Conservation (phyloP, 2,113 vertebrate genomes). For the Tragelaphus imberbis region DNA sequence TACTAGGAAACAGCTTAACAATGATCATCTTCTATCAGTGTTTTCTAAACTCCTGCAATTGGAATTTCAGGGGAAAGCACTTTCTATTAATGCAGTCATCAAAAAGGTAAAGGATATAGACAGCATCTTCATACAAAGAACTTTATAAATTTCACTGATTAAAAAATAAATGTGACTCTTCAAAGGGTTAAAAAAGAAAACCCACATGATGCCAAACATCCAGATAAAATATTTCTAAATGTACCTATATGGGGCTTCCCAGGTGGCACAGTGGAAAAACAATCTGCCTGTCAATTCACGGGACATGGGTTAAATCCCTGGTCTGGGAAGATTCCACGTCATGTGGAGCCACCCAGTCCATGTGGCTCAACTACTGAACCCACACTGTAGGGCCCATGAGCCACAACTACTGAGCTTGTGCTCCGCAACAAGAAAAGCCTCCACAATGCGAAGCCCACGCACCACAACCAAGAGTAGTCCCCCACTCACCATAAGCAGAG, state of each 20-base stretch:
- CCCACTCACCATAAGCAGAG: not conserved
- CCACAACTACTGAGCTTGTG: not conserved
- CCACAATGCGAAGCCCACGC: not conserved
- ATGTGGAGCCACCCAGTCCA: not conserved
- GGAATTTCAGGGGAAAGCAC: slow-evolving; percentile 25
- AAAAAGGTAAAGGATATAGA: not conserved
- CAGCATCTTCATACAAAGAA: not conserved
- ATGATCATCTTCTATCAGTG: not conserved
- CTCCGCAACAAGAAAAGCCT: not conserved
- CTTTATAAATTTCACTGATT: slow-evolving; percentile 1
- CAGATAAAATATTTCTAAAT: not conserved
- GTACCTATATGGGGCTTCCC: not conserved
- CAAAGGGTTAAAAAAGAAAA: not conserved
- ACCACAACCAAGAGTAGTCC: not conserved
- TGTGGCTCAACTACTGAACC: not conserved
- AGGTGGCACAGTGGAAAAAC: not conserved
- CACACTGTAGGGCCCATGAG: not conserved
- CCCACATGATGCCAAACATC: not conserved
- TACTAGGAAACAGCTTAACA: not conserved
- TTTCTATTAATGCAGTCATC: not conserved
- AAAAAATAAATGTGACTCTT: slow-evolving; percentile 31
- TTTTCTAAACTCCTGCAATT: not conserved
- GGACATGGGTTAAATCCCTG: not conserved
- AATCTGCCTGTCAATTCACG: not conserved
- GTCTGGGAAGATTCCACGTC: not conserved